phyloP scores from a whole-genome alignment of 2,797 vertebrate species.

The Catharus ustulatus region DNA sequence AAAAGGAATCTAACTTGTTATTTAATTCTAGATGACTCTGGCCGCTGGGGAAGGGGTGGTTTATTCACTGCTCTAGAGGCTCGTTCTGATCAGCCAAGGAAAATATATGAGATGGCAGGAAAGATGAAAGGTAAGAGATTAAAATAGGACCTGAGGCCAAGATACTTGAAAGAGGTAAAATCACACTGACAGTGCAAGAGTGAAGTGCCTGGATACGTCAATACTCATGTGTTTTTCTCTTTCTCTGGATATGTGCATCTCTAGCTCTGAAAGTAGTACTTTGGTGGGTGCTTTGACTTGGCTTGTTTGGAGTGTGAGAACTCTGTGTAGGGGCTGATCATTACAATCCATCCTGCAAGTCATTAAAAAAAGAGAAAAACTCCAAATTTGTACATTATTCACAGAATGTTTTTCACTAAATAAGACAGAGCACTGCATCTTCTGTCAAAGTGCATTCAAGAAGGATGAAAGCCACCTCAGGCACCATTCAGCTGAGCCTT shows the following conservation, averaged over 20 bases:
- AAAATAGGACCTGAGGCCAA: background rate
- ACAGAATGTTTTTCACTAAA: background rate
- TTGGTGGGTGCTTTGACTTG: background rate
- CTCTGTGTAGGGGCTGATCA: background rate
- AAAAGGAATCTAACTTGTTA: background rate
- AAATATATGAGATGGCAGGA: conserved; percentile 88
- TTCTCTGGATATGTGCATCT: background rate
- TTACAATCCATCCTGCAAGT: background rate
- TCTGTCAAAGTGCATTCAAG: background rate
- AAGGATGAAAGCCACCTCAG: background rate
- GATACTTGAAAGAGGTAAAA: background rate
- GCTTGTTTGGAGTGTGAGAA: background rate
- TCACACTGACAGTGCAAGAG: background rate
- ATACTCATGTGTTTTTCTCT: background rate
- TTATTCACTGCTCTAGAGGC: conserved; percentile 89
- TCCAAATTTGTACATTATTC: background rate
- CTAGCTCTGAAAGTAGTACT: background rate
- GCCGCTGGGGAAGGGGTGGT: conserved; percentile 89
- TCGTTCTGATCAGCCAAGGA: conserved; percentile 86
- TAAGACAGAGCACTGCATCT: background rate
- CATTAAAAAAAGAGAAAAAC: fast-evolving
- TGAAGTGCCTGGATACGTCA: background rate
- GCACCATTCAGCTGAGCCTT: background rate
- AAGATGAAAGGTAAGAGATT: conserved; percentile 88
- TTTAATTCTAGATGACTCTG: conserved; percentile 86